Percentiles rank a stretch among this genome's conserved stretches.
These are phyloP conservation scores for Criorhina ranunculi DNA, from an alignment of 2,888 invertebrate species.

Conservation along the genomic window DNA sequence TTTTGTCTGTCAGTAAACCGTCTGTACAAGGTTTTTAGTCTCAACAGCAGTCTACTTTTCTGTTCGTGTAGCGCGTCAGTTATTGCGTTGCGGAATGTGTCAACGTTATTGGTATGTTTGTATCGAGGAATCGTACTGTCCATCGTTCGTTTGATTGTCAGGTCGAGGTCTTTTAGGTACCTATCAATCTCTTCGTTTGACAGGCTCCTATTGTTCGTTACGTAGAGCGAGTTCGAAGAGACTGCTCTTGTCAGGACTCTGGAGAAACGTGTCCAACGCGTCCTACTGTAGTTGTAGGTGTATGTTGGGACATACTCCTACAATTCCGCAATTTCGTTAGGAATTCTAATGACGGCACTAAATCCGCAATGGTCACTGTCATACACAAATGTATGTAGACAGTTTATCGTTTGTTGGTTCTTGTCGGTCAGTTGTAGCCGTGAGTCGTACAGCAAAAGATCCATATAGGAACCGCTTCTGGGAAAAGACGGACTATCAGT, in stretches of 20 bases:
- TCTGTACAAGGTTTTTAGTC: not conserved
- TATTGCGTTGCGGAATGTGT: not conserved
- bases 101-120: not conserved
- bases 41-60: not conserved
- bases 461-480: conserved; percentile 1
- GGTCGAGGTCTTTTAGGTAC: not conserved
- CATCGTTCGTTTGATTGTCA: not conserved
- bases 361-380: not conserved
- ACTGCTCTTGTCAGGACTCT: not conserved
- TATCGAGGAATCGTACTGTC: not conserved
- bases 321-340: not conserved
- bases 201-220: not conserved
- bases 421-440: not conserved
- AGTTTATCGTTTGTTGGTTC: not conserved
- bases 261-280: not conserved
- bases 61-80: not conserved
- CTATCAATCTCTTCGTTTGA: not conserved
- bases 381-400: not conserved
- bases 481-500: conserved; percentile 17
- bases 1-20: conserved; percentile 6
- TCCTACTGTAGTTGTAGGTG: not conserved
- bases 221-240: not conserved
- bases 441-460: not conserved
- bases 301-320: not conserved
- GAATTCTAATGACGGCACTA: not conserved